A percentile compares a stretch with the other conserved stretches of the same genome.
phyloP scores from a whole-genome alignment of 1,140 invertebrate species.

The Sminthurides bifidus region DNA sequence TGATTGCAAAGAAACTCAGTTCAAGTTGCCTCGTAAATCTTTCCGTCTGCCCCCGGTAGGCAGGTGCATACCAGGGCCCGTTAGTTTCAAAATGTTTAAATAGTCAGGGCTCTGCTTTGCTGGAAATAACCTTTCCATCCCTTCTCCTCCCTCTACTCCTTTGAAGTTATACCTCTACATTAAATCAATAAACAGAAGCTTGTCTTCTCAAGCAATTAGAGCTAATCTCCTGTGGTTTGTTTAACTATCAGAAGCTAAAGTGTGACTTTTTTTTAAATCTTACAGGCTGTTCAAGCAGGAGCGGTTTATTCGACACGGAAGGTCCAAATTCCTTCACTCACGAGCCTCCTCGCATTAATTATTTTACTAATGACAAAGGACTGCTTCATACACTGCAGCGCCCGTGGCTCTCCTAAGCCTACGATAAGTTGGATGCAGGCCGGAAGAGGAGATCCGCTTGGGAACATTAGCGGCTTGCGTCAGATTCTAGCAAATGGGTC shows the following conservation, averaged over 20 bases:
- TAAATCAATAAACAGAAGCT: background rate
- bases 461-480: constrained; percentile 34
- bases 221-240: constrained; percentile 1
- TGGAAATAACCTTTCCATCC: no score
- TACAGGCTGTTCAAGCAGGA: background rate
- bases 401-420: constrained; percentile 39
- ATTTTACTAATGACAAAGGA: constrained; percentile 25
- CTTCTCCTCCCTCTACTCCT: no score
- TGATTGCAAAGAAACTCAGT: no score
- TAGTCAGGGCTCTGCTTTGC: no score
- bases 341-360: constrained; percentile 22
- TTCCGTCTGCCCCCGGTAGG: no score
- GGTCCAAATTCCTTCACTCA: constrained; percentile 21
- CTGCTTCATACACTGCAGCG: constrained; percentile 36
- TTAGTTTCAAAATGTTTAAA: no score
- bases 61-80: no score
- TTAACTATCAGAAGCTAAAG: background rate
- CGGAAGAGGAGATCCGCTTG: constrained; percentile 35
- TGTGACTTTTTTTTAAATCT: background rate
- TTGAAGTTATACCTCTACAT: no score
- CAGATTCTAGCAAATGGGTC: constrained; percentile 38
- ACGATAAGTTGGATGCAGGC: constrained; percentile 38
- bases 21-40: no score
- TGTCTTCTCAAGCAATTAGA: background rate
- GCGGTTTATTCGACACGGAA: constrained; percentile 22